These are phyloP conservation scores for Lanius collurio DNA, from an alignment of 2,113 vertebrate species.

Conservation along the genomic window DNA sequence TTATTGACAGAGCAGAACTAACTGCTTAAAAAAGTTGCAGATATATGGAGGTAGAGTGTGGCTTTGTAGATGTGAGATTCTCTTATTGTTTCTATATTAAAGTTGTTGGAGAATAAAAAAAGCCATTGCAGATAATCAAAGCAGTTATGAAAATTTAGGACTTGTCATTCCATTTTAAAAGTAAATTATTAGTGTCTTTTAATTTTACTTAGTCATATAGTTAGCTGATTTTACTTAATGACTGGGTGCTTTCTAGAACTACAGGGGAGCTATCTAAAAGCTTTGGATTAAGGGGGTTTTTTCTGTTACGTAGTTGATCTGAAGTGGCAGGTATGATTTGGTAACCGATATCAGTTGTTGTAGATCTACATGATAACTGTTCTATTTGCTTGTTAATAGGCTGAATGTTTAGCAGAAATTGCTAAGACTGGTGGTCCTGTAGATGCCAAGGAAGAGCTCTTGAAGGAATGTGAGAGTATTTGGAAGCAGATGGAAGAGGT, in stretches of 20 bases:
- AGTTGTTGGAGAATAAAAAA: background rate
- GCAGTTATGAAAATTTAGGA: background rate
- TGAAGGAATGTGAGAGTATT: conserved; percentile 66
- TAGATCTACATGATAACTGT: background rate
- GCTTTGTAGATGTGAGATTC: background rate
- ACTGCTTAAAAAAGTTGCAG: background rate
- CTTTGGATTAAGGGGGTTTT: background rate
- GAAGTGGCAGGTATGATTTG: background rate
- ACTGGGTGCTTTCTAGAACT: background rate
- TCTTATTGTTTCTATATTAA: background rate
- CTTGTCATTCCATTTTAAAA: background rate
- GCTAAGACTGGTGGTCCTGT: background rate
- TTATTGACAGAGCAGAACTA: background rate
- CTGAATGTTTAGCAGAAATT: background rate
- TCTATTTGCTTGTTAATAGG: conserved; percentile 31
- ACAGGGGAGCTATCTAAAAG: background rate
- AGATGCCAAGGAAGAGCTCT: conserved; percentile 36
- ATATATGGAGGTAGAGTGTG: background rate
- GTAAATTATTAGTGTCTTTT: background rate
- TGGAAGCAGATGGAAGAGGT: conserved; percentile 74
- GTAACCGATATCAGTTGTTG: background rate
- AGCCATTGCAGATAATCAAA: background rate
- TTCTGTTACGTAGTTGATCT: background rate
- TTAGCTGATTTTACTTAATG: background rate
- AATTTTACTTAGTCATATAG: background rate